Base-by-base conservation (phyloP, 2,888 invertebrate species). In the Acleris emargana region DNA sequence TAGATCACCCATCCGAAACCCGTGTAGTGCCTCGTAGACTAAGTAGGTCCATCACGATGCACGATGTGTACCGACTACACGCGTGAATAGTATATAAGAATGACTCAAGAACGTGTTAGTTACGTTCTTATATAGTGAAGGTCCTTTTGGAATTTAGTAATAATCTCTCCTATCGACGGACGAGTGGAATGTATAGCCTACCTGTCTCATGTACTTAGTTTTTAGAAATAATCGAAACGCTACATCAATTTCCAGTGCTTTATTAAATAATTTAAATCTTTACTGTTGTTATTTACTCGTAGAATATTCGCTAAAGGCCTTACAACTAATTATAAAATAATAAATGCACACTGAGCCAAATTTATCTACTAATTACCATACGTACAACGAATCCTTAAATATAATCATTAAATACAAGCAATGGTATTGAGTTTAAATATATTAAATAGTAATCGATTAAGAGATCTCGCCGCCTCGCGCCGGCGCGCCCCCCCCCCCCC, bases 331-430 rank as follows among this genome's bases (percentile, higher is more conserved):
- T 69, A 58, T 42, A 64, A 68, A 72, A 71, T 72, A 76, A 82
- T 84, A 86, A 86, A 86, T 86, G 86, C 86, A 83, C 74, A 69
- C 80, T 78, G 81, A 81, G 79, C 80, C 68, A 63, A 68, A 64
- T 68, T 49, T 53, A 53, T 28, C 28, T 55, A 54, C 13, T 58
- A 25, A 50, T n/a, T 58, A 42, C 18, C n/a, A 45, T 55, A 60
- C 53, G 45, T 58, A 61, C 54, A 66, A 50, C 28, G 16, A 59
- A 50, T 62, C 51, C 54, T 49, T 61, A 63, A 67, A 47, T 57
- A 13, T 64, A 64, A 11, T 54, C 1, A 50, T 45, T 64, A 64
- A 50, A 50, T 60, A 55, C 54, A 64, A 64, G 59, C 64, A 64
- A 64, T 64, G 64, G 64, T 64, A 60, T 64, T 57, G 59, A 64